Evolutionary conservation across 2,113 vertebrate genomes (phyloP).

Genomic region (Nematolebias whitei): DNA sequence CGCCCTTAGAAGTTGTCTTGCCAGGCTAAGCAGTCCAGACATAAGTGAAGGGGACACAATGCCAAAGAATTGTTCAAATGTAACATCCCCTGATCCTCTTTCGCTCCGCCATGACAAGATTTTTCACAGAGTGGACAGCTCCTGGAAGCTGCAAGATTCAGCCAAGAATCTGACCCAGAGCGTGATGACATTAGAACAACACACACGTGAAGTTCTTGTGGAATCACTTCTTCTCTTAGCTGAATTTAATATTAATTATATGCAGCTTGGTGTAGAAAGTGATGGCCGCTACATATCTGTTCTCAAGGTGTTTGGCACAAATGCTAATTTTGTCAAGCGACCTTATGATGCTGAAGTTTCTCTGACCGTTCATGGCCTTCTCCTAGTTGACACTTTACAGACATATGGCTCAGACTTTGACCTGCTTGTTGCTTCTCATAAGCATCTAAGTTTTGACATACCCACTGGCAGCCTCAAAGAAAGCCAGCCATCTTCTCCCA

Average conservation of each 20-base stretch:
- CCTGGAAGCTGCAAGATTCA: slow-evolving; percentile 89
- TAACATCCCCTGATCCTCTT: slow-evolving; percentile 75
- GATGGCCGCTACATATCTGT: slow-evolving; percentile 95
- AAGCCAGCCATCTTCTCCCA: slow-evolving; percentile 89
- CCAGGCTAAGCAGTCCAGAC: slow-evolving; percentile 79
- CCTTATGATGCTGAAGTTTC: slow-evolving; percentile 94
- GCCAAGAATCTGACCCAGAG: slow-evolving; percentile 94
- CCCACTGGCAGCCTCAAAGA: slow-evolving; percentile 92
- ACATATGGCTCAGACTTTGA: slow-evolving; percentile 97
- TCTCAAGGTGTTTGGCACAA: slow-evolving; percentile 95
- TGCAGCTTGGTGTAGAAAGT: slow-evolving; percentile 96
- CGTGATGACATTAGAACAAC: slow-evolving; percentile 90
- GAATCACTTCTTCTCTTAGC: slow-evolving; percentile 94
- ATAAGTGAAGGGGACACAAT: slow-evolving; percentile 62
- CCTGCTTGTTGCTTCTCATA: slow-evolving; percentile 96
- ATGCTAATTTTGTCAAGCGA: slow-evolving; percentile 95
- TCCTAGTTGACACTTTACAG: slow-evolving; percentile 95
- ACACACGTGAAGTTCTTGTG: slow-evolving; percentile 92
- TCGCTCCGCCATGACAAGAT: slow-evolving; percentile 87
- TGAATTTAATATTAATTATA: slow-evolving; percentile 94
- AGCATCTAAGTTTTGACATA: slow-evolving; percentile 93
- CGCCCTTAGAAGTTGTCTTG: slow-evolving; percentile 89
- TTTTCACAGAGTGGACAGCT: slow-evolving; percentile 84
- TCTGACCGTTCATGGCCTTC: slow-evolving; percentile 92
- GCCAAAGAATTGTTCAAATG: slow-evolving; percentile 29